A percentile compares a stretch with the other conserved stretches of the same genome.
These are phyloP conservation scores for Cheiracanthium punctorium DNA, from an alignment of 2,888 invertebrate genomes.

Conservation along the genomic window DNA sequence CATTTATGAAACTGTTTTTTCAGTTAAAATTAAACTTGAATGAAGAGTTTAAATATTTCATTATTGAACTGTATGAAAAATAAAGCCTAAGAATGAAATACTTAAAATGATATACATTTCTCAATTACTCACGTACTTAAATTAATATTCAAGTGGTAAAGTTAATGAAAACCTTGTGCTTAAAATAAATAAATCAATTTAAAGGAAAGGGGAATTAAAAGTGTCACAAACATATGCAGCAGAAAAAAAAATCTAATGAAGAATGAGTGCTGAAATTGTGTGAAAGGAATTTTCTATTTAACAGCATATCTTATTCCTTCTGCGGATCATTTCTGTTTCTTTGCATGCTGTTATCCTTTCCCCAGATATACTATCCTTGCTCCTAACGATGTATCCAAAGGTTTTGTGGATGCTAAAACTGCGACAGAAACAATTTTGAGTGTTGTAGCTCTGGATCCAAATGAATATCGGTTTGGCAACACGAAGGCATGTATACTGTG, in stretches of 20 bases:
- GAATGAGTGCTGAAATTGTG: no score
- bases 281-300: neutral
- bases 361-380: constrained; percentile 98
- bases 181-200: neutral
- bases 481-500: constrained; percentile 87
- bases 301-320: neutral
- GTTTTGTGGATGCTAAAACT: constrained; percentile 79
- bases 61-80: no score
- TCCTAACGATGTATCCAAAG: constrained; percentile 83
- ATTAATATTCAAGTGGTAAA: no score
- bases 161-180: no score
- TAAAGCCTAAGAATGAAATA: no score
- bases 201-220: neutral
- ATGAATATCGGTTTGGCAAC: constrained; percentile 97
- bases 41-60: no score
- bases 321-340: constrained; percentile 23
- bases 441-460: constrained; percentile 89
- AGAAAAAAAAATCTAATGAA: neutral
- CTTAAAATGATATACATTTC: no score
- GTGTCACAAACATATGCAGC: neutral
- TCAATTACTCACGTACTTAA: no score
- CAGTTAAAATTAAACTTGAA: no score
- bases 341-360: constrained; percentile 63
- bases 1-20: no score
- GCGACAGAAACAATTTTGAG: constrained; percentile 92